These are phyloP conservation scores for Phainopepla nitens DNA, from an alignment of 2,113 vertebrate genomes.

Conservation along the genomic window DNA sequence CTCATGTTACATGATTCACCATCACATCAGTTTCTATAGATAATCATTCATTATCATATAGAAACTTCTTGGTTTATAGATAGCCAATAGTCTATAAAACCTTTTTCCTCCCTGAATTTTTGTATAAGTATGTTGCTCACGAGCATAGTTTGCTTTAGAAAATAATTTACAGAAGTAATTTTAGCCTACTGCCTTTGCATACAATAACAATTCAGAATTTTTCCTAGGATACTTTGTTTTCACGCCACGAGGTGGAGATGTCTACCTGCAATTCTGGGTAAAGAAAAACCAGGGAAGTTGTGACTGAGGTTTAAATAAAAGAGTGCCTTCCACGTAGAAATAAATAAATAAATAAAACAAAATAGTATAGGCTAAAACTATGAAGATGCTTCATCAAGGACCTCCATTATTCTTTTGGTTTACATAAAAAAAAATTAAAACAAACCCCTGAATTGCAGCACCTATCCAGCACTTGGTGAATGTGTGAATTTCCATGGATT, in stretches of 20 bases:
- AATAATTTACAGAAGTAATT: neutral
- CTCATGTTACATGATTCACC: neutral
- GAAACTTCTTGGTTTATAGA: neutral
- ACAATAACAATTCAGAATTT: neutral
- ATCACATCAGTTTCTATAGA: neutral
- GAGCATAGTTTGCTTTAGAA: neutral
- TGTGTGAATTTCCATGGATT: neutral
- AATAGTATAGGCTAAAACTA: neutral
- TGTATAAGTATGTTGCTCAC: neutral
- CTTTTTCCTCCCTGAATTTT: neutral
- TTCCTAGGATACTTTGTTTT: neutral
- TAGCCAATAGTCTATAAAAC: neutral
- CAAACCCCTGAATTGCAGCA: neutral
- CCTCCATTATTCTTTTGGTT: neutral
- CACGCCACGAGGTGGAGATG: neutral
- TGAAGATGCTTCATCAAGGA: neutral
- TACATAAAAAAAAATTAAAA: neutral
- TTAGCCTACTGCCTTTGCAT: neutral
- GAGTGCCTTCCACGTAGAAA: neutral
- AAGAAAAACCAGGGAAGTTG: neutral
- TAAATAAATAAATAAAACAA: neutral
- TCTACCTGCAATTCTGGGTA: neutral
- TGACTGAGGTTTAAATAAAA: neutral
- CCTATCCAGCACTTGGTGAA: neutral
- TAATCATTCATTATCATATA: too few relatives aligned